Evolutionary conservation across 1,140 invertebrate genomes (phyloP).

Genomic region (Battus philenor): DNA sequence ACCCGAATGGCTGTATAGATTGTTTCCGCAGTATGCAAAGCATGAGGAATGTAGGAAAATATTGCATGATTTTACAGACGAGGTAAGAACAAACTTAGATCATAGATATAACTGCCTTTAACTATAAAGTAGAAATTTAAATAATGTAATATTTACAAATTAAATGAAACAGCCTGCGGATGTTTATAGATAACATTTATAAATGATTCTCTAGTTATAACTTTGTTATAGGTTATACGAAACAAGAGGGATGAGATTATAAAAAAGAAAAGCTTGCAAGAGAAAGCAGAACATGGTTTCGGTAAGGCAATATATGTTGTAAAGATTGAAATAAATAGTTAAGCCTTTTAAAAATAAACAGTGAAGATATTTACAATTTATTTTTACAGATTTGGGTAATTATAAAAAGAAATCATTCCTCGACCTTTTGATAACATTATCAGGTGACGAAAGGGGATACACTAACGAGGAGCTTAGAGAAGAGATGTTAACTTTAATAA

Average conservation of each 20-base stretch:
- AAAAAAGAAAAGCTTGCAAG: slow-evolving; percentile 23
- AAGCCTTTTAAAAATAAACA: neutral
- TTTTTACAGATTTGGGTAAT: slow-evolving; percentile 18
- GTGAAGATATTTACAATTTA: neutral
- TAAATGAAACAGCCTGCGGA: neutral
- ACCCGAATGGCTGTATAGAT: slow-evolving; percentile 58
- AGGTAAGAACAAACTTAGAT: slow-evolving; percentile 40
- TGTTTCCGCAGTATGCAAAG: slow-evolving; percentile 39
- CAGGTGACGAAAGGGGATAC: slow-evolving; percentile 43
- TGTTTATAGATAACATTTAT: neutral
- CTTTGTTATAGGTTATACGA: slow-evolving; percentile 36
- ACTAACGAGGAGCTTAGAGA: slow-evolving; percentile 41
- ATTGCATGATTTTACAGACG: slow-evolving; percentile 51
- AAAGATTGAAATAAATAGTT: neutral
- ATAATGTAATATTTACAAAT: neutral
- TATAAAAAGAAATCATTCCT: slow-evolving; percentile 32
- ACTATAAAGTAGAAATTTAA: neutral
- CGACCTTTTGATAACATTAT: slow-evolving; percentile 36
- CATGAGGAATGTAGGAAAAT: slow-evolving; percentile 31
- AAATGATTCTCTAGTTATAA: neutral
- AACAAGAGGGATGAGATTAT: slow-evolving; percentile 40
- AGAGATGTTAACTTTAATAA: slow-evolving; percentile 38
- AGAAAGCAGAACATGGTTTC: slow-evolving; percentile 33
- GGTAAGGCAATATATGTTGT: slow-evolving; percentile 22
- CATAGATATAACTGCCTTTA: neutral